Evolutionary conservation across 2,797 vertebrate genomes (phyloP).

Genomic region (Bryconaethiops microstoma): DNA sequence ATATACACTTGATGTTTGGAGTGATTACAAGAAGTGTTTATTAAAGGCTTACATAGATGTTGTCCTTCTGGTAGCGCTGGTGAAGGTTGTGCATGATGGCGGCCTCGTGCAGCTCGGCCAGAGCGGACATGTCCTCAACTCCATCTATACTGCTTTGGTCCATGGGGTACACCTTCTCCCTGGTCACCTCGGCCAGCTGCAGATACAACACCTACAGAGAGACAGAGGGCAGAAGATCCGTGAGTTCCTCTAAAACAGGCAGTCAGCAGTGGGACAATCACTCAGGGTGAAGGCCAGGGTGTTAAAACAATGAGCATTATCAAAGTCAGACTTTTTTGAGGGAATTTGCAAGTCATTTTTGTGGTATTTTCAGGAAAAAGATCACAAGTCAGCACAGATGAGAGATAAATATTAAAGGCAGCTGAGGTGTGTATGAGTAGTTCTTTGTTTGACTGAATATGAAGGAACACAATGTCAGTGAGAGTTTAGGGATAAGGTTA

Average conservation of each 20-base stretch:
- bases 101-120: conserved; percentile 90
- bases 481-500: too few relatives aligned
- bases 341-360: too few relatives aligned
- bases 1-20: background rate
- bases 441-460: too few relatives aligned
- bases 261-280: background rate
- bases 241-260: background rate
- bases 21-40: background rate
- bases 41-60: conserved; percentile 85
- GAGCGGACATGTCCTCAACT: conserved; percentile 90
- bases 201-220: conserved; percentile 79
- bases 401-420: too few relatives aligned
- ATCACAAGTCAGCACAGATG: too few relatives aligned
- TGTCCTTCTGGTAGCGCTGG: conserved; percentile 86
- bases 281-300: too few relatives aligned
- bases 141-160: conserved; percentile 88
- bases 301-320: too few relatives aligned
- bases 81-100: conserved; percentile 92
- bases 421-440: too few relatives aligned
- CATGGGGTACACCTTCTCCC: conserved; percentile 86
- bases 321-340: too few relatives aligned
- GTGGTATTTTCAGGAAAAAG: too few relatives aligned
- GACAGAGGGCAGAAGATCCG: background rate
- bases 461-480: too few relatives aligned
- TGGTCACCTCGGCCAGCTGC: conserved; percentile 78